Evolutionary conservation across 2,888 invertebrate species (phyloP).

Genomic region (Campoletis raptor): DNA sequence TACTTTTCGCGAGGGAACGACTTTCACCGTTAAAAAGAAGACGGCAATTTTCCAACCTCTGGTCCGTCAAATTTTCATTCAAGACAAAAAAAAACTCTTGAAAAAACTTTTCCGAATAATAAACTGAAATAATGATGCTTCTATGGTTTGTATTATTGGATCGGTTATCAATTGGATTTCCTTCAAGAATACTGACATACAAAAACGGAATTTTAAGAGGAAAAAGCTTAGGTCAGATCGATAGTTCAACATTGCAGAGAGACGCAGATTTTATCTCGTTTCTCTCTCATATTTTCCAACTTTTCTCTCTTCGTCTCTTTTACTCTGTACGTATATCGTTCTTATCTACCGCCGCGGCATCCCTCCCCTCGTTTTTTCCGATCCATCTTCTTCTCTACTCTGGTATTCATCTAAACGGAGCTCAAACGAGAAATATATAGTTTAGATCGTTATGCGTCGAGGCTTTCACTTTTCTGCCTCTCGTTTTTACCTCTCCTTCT

Average conservation of each 20-base stretch:
- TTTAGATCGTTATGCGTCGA: slow-evolving; percentile 80
- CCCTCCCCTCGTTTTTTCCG: slow-evolving; percentile 16
- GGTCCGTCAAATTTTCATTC: neutral
- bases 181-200: neutral
- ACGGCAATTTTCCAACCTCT: neutral
- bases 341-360: slow-evolving; percentile 48
- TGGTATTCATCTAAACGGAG: slow-evolving; percentile 63
- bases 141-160: neutral
- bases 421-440: slow-evolving; percentile 79
- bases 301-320: slow-evolving; percentile 43
- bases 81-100: neutral
- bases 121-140: neutral
- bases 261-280: neutral
- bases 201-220: neutral
- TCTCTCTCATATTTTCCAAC: neutral
- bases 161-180: neutral
- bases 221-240: too few relatives aligned
- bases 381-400: slow-evolving; percentile 55
- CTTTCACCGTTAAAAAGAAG: slow-evolving; percentile 48
- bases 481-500: slow-evolving; percentile 55
- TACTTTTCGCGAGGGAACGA: slow-evolving; percentile 33
- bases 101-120: neutral
- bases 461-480: slow-evolving; percentile 81
- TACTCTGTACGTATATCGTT: neutral
- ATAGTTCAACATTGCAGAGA: neutral